Evolutionary conservation across 2,113 vertebrate species (phyloP).

Genomic region (Caracal caracal): DNA sequence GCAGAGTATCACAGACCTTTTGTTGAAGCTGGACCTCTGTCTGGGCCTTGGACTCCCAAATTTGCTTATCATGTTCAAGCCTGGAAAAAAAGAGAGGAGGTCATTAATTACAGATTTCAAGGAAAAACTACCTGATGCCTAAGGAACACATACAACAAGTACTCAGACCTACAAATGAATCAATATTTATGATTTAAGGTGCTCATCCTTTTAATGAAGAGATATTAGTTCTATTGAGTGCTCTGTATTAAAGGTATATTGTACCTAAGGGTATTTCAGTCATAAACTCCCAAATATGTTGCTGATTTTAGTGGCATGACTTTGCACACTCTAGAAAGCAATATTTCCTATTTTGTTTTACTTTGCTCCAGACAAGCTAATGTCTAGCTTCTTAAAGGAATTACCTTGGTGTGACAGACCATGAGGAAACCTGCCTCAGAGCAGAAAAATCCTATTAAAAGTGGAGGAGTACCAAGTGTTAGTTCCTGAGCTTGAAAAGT

Average conservation of each 20-base stretch:
- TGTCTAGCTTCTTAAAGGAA: background rate
- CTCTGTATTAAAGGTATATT: conserved; percentile 5
- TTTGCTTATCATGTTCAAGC: conserved; percentile 86
- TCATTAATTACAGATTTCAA: conserved; percentile 24
- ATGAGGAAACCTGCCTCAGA: background rate
- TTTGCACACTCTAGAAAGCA: background rate
- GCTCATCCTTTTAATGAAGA: conserved; percentile 27
- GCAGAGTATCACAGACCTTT: conserved; percentile 83
- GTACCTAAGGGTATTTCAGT: conserved; percentile 11
- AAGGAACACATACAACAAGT: background rate
- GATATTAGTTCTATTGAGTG: background rate
- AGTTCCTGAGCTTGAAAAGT: background rate
- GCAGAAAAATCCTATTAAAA: background rate
- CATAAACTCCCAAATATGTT: conserved; percentile 21
- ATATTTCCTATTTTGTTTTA: background rate
- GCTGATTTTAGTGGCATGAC: conserved; percentile 36
- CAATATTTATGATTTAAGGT: background rate
- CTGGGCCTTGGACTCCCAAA: conserved; percentile 85
- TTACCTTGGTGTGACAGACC: background rate
- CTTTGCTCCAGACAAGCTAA: conserved; percentile 38
- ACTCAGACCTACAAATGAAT: conserved; percentile 25
- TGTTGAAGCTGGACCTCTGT: conserved; percentile 84
- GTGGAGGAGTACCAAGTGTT: background rate
- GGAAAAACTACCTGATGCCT: conserved; percentile 1
- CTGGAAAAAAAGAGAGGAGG: conserved; percentile 78